phyloP scores from a whole-genome alignment of 2,888 invertebrate species.

The Eupeodes latifasciatus region DNA sequence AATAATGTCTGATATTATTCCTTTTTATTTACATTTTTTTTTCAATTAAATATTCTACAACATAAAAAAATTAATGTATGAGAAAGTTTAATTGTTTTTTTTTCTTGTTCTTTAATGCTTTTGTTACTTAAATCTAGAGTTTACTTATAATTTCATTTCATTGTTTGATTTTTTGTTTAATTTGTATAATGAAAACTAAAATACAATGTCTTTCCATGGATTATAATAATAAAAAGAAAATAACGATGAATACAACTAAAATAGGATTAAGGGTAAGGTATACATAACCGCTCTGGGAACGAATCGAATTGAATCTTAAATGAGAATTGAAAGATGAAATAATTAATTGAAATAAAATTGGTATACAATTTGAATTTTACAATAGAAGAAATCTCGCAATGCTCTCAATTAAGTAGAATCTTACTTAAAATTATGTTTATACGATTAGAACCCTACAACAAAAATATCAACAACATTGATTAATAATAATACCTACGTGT shows the following conservation, averaged over 20 bases:
- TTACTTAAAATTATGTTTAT: conserved; percentile 61
- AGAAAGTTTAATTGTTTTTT: conserved; percentile 29
- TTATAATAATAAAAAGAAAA: conserved; percentile 49
- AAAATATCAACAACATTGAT: conserved; percentile 76
- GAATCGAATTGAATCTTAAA: conserved; percentile 13
- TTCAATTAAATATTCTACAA: conserved; percentile 57
- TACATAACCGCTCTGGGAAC: conserved; percentile 13
- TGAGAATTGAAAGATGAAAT: conserved; percentile 51
- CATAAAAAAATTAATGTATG: conserved; percentile 50
- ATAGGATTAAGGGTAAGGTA: conserved; percentile 42
- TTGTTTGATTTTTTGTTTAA: conserved; percentile 49
- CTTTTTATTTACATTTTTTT: conserved; percentile 58
- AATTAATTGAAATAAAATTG: conserved; percentile 34
- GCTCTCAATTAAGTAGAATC: conserved; percentile 67
- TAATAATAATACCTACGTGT: conserved; percentile 73
- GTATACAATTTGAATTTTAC: conserved; percentile 51
- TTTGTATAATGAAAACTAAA: conserved; percentile 38
- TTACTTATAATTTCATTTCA: conserved; percentile 70
- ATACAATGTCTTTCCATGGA: conserved; percentile 69
- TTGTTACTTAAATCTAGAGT: conserved; percentile 58
- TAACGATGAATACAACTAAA: conserved; percentile 35
- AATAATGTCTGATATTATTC: conserved; percentile 52
- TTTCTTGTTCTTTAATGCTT: conserved; percentile 67
- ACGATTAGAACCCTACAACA: conserved; percentile 73
- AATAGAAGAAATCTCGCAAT: conserved; percentile 59